phyloP scores from a whole-genome alignment of 2,888 invertebrate genomes.

The Athalia circularis region DNA sequence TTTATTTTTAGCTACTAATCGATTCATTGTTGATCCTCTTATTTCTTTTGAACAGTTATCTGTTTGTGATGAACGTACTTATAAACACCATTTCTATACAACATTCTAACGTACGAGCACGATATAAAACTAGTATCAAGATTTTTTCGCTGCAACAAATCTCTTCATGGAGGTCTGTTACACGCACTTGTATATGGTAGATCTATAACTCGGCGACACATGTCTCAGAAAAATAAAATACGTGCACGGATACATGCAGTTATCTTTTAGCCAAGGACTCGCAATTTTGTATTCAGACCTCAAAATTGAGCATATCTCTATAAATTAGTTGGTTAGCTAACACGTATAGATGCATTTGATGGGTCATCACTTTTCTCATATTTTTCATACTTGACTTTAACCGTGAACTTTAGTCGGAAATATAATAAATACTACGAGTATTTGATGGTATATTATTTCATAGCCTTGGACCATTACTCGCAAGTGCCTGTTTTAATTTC shows the following conservation, averaged over 20 bases:
- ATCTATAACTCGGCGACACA: background rate
- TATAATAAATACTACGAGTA: slow-evolving; percentile 1
- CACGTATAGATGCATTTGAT: slow-evolving; percentile 1
- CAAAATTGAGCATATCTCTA: background rate
- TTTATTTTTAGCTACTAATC: background rate
- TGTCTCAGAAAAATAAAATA: background rate
- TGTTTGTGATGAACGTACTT: background rate
- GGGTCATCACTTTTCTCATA: background rate
- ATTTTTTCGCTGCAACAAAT: background rate
- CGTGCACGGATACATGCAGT: background rate
- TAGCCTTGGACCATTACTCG: slow-evolving; percentile 1
- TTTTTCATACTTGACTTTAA: slow-evolving; percentile 7
- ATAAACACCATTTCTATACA: slow-evolving; percentile 1
- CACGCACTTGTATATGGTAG: background rate
- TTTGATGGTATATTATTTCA: slow-evolving; percentile 3
- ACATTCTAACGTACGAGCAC: background rate
- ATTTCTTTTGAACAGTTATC: background rate
- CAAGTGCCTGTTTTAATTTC: background rate
- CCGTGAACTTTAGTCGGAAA: slow-evolving; percentile 14
- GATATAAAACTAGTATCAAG: background rate
- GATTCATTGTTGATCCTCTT: background rate
- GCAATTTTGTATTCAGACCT: background rate
- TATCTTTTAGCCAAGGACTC: background rate
- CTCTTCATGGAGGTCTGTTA: background rate
- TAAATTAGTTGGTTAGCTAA: background rate